Evolutionary conservation across 2,113 vertebrate genomes (phyloP).

Genomic region (Chlorodrepanis virens): DNA sequence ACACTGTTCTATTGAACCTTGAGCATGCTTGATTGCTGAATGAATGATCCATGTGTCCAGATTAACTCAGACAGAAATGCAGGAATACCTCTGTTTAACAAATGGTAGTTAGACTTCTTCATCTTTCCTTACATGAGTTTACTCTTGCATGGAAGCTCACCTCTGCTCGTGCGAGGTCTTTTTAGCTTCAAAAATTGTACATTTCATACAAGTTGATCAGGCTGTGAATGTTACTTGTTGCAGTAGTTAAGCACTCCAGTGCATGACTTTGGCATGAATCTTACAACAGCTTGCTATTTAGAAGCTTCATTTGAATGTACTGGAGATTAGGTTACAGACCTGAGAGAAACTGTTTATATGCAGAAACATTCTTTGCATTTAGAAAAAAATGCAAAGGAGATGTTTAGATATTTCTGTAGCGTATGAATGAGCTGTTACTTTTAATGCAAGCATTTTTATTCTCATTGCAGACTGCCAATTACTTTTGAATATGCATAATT

Average conservation of each 20-base stretch:
- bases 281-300: conserved; percentile 8
- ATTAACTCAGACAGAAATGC: neutral
- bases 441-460: neutral
- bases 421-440: neutral
- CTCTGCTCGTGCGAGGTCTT: neutral
- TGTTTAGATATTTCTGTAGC: neutral
- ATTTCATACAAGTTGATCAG: conserved; percentile 5
- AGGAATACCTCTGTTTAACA: neutral
- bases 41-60: neutral
- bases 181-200: neutral
- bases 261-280: conserved; percentile 1
- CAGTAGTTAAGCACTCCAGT: neutral
- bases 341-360: neutral
- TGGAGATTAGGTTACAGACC: neutral
- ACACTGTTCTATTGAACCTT: neutral
- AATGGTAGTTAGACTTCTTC: neutral
- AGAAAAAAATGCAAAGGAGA: neutral
- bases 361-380: neutral
- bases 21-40: neutral
- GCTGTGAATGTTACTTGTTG: conserved; percentile 4
- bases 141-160: neutral
- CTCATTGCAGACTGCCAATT: neutral
- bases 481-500: neutral
- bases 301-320: neutral
- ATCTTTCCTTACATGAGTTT: neutral